phyloP scores from a whole-genome alignment of 1,140 invertebrate genomes.

The Drosophila eugracilis region DNA sequence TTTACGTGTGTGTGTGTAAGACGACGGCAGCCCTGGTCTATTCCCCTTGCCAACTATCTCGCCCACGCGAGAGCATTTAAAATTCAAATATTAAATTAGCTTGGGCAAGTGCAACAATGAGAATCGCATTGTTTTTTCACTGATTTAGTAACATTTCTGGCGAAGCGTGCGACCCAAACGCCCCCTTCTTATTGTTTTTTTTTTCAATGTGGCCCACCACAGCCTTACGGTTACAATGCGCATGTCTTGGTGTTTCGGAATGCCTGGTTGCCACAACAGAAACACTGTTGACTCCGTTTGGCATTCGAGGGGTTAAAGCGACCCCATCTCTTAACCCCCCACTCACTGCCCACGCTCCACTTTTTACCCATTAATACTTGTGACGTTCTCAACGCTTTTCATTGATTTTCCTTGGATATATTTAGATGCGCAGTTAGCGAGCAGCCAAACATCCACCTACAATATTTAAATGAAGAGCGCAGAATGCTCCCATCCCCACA shows the following conservation, averaged over 20 bases:
- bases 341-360: slow-evolving; percentile 48
- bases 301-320: slow-evolving; percentile 7
- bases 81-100: slow-evolving; percentile 58
- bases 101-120: slow-evolving; percentile 27
- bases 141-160: slow-evolving; percentile 58
- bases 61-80: slow-evolving; percentile 48
- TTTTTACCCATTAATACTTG: slow-evolving; percentile 64
- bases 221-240: slow-evolving; percentile 56
- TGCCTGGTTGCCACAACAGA: slow-evolving; percentile 78
- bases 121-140: slow-evolving; percentile 22
- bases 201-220: slow-evolving; percentile 44
- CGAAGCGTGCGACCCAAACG: slow-evolving; percentile 76
- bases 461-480: slow-evolving; percentile 26
- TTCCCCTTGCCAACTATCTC: slow-evolving; percentile 14
- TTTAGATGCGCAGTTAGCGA: slow-evolving; percentile 74
- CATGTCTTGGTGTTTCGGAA: slow-evolving; percentile 64
- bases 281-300: slow-evolving; percentile 69
- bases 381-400: slow-evolving; percentile 56
- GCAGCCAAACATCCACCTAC: slow-evolving; percentile 22
- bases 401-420: slow-evolving; percentile 72
- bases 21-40: slow-evolving; percentile 40
- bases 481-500: slow-evolving; percentile 4
- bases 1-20: background rate
- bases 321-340: slow-evolving; percentile 7
- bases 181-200: slow-evolving; percentile 55